Evolutionary conservation across 2,797 vertebrate species (phyloP).

Genomic region (Danio jaintianensis): DNA sequence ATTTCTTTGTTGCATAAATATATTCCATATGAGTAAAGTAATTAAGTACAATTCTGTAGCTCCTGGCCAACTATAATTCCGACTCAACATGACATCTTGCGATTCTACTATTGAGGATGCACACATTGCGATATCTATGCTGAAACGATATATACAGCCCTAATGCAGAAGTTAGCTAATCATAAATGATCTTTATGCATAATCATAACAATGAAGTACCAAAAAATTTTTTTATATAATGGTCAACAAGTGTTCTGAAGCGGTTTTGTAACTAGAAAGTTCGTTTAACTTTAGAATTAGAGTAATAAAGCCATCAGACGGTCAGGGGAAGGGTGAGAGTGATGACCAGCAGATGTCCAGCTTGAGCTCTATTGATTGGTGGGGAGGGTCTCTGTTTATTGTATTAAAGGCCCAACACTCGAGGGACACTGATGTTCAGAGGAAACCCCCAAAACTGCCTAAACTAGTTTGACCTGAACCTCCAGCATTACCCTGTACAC

Average conservation of each 20-base stretch:
- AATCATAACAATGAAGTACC: background rate
- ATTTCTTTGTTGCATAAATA: no score
- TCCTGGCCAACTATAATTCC: no score
- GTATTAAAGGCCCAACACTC: background rate
- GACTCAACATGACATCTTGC: no score
- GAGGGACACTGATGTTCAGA: background rate
- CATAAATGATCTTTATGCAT: background rate
- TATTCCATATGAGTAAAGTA: no score
- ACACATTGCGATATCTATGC: no score
- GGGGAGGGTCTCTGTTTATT: slow-evolving; percentile 8
- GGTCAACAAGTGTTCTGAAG: background rate
- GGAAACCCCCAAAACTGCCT: background rate
- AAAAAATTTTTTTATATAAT: background rate
- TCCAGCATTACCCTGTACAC: background rate
- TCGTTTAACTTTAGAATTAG: background rate
- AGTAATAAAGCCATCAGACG: background rate
- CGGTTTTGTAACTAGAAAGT: background rate
- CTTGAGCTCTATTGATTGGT: background rate
- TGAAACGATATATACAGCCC: no score
- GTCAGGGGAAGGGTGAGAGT: background rate
- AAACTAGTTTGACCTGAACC: background rate
- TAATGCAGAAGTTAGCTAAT: background rate
- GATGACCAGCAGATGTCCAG: slow-evolving; percentile 29
- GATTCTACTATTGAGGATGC: no score
- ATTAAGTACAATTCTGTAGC: no score